Evolutionary conservation across 2,113 vertebrate species (phyloP).

Genomic region (Hippoglossus stenolepis): DNA sequence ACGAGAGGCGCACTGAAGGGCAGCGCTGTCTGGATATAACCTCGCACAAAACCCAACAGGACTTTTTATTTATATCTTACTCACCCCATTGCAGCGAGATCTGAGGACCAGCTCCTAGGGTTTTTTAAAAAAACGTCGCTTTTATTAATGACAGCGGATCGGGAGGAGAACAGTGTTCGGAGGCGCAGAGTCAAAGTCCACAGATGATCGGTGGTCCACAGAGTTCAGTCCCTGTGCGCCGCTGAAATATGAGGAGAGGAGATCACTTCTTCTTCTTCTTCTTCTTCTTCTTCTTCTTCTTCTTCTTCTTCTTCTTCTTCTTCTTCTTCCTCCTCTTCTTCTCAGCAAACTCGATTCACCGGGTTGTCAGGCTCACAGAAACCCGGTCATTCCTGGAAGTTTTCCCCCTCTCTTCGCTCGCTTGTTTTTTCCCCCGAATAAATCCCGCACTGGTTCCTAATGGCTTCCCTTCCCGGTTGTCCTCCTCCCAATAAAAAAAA

Average conservation of each 20-base stretch:
- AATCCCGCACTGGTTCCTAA: constrained; percentile 12
- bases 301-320: constrained; percentile 26
- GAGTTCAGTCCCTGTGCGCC: constrained; percentile 50
- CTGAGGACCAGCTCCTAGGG: constrained; percentile 64
- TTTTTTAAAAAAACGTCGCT: not conserved
- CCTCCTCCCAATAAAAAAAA: too few relatives aligned
- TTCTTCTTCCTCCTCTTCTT: not conserved
- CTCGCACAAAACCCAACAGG: not conserved
- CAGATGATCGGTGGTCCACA: constrained; percentile 51
- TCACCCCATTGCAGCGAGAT: constrained; percentile 81
- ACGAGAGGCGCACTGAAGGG: constrained; percentile 55
- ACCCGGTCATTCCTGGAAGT: constrained; percentile 55
- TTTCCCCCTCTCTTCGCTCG: constrained; percentile 17
- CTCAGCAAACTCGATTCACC: constrained; percentile 70
- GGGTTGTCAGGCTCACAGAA: constrained; percentile 58
- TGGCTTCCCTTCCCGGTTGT: not conserved
- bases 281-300: not conserved
- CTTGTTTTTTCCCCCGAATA: constrained; percentile 7
- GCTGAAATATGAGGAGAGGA: constrained; percentile 17
- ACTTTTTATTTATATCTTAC: constrained; percentile 48
- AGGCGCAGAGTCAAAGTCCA: constrained; percentile 69
- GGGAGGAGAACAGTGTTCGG: constrained; percentile 9
- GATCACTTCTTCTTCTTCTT: not conserved
- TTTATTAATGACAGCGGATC: not conserved
- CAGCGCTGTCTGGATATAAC: constrained; percentile 29